phyloP scores from a whole-genome alignment of 2,113 vertebrate species.

The Jaculus jaculus region DNA sequence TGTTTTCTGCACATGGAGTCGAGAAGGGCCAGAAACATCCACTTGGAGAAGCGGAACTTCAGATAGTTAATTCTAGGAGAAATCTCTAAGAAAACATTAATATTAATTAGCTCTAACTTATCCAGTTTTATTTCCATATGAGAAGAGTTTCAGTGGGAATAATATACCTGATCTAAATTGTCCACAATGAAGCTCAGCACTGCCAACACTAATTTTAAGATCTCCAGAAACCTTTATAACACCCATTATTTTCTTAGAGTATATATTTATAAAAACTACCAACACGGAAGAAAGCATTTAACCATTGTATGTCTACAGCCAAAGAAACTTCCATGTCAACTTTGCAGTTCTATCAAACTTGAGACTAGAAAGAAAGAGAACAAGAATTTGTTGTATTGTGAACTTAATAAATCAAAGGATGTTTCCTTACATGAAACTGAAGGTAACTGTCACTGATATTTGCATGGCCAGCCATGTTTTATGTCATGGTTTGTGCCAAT shows the following conservation, averaged over 20 bases:
- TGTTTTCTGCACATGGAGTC: not conserved
- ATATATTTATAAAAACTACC: not conserved
- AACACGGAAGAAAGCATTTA: not conserved
- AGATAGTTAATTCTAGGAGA: not conserved
- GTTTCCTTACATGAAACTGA: not conserved
- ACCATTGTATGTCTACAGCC: not conserved
- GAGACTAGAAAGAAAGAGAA: not conserved
- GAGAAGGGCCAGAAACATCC: not conserved
- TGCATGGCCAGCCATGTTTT: constrained; percentile 37
- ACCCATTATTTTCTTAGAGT: not conserved
- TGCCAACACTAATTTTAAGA: not conserved
- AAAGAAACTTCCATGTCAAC: not conserved
- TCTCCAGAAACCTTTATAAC: not conserved
- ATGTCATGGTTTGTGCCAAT: constrained; percentile 23
- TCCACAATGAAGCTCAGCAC: not conserved
- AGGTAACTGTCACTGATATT: constrained; percentile 36
- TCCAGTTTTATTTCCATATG: not conserved
- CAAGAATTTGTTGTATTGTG: not conserved
- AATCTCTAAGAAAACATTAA: not conserved
- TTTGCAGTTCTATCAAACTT: not conserved
- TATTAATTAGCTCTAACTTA: not conserved
- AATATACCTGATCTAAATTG: not conserved
- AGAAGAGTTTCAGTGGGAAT: not conserved
- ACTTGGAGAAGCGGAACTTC: not conserved
- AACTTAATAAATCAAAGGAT: not conserved